These are phyloP conservation scores for Salticus scenicus DNA, from an alignment of 2,888 invertebrate genomes.

Conservation along the genomic window DNA sequence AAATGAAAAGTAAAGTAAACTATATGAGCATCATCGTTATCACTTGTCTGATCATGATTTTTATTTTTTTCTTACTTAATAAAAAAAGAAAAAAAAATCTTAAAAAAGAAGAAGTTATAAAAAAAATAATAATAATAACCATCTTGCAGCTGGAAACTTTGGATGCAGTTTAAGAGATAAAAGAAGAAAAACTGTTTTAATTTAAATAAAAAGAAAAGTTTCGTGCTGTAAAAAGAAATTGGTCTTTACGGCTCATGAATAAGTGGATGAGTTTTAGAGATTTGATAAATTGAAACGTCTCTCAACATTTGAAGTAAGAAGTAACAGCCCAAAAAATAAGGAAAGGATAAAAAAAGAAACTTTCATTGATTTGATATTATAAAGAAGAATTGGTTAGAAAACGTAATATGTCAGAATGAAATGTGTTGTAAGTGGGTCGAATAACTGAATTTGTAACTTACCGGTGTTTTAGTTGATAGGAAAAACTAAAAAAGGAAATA, in stretches of 20 bases:
- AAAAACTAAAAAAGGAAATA: not conserved
- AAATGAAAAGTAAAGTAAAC: too few species aligned
- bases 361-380: not conserved
- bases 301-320: not conserved
- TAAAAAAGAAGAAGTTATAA: too few species aligned
- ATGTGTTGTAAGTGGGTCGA: conserved; percentile 18
- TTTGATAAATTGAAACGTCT: not conserved
- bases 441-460: conserved; percentile 28
- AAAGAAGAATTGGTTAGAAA: not conserved
- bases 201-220: not conserved
- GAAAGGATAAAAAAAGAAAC: not conserved
- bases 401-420: not conserved
- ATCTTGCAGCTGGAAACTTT: too few species aligned
- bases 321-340: not conserved
- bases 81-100: too few species aligned
- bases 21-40: too few species aligned
- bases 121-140: too few species aligned
- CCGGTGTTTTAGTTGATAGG: conserved; percentile 3
- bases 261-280: not conserved
- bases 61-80: too few species aligned
- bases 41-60: too few species aligned
- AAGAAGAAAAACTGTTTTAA: not conserved
- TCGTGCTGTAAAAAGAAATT: not conserved
- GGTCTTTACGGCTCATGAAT: not conserved
- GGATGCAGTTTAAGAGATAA: not conserved